phyloP scores from a whole-genome alignment of 2,888 invertebrate genomes.

The Xanthorhoe designata region DNA sequence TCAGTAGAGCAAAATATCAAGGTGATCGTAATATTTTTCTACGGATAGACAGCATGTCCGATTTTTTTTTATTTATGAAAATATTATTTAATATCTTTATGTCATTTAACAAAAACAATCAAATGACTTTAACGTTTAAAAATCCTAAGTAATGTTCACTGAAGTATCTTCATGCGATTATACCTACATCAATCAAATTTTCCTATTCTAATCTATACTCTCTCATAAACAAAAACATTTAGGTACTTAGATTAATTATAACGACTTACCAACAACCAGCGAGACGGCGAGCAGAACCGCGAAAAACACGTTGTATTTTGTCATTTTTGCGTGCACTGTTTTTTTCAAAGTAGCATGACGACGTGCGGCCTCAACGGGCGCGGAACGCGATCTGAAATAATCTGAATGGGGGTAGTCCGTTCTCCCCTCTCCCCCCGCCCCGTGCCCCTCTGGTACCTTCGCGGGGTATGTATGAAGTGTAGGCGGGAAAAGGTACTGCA shows the following conservation, averaged over 20 bases:
- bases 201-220: constrained; percentile 11
- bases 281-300: constrained; percentile 64
- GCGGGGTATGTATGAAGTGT: background rate
- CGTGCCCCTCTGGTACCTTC: background rate
- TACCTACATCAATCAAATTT: background rate
- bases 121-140: too few relatives aligned
- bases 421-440: constrained; percentile 31
- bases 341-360: constrained; percentile 49
- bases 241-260: background rate
- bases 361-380: constrained; percentile 59
- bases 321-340: constrained; percentile 62
- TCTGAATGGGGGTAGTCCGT: constrained; percentile 43
- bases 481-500: constrained; percentile 4
- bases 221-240: background rate
- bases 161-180: too few relatives aligned
- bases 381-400: constrained; percentile 55
- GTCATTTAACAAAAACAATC: too few relatives aligned
- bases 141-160: too few relatives aligned
- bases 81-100: too few relatives aligned
- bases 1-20: too few relatives aligned
- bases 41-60: too few relatives aligned
- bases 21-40: too few relatives aligned
- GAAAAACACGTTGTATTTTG: constrained; percentile 63
- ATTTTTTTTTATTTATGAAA: too few relatives aligned
- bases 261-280: constrained; percentile 67